Base-by-base conservation (phyloP, 2,888 invertebrate genomes). In the Eubasilissa splendida region DNA sequence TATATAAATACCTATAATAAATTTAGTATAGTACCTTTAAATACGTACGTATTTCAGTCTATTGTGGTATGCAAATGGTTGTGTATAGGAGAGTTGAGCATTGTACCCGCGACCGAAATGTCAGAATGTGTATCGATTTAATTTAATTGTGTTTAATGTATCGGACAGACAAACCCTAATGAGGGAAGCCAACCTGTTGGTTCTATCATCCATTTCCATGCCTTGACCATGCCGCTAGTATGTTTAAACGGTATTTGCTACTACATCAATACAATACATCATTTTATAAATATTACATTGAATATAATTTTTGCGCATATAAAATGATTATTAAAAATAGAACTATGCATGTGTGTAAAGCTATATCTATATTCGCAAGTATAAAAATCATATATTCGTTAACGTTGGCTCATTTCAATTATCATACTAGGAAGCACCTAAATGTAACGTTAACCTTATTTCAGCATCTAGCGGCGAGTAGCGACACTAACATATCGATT, bases 91-190 rank as follows among this genome's bases (percentile, higher is more conserved):
- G 22, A 22, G 31, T 66, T 63, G 22, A 63, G n/a, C 8, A 66
- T 66, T 66, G 7, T 3, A n/a, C 22, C 42, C 31, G 60, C n/a
- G 33, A 11, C 66, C 42, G 42, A 22, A 66, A 42, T 66, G 50
- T 33, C 33, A 66, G 33, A 42, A 42, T n/a, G 66, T 42, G 50
- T 66, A 66, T 42, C 66, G 66, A 66, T 66, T 66, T 42, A 66
- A 66, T 66, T 66, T 66, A 66, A 66, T 66, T 66, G 66, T 42
- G 66, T 42, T 2, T 66, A 42, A 66, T 66, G 66, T 66, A 42
- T 42, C 42, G 66, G 66, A 66, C 31, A 66, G 33, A 66, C 66
- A 42, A 42, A 66, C 66, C 66, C 50, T 66, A 66, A 66, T 66
- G 33, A 66, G 50, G 42, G 11, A 9, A 42, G 22, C 60, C 60